Evolutionary conservation across 1,140 invertebrate genomes (phyloP).

Genomic region (Scaptomyza montana): DNA sequence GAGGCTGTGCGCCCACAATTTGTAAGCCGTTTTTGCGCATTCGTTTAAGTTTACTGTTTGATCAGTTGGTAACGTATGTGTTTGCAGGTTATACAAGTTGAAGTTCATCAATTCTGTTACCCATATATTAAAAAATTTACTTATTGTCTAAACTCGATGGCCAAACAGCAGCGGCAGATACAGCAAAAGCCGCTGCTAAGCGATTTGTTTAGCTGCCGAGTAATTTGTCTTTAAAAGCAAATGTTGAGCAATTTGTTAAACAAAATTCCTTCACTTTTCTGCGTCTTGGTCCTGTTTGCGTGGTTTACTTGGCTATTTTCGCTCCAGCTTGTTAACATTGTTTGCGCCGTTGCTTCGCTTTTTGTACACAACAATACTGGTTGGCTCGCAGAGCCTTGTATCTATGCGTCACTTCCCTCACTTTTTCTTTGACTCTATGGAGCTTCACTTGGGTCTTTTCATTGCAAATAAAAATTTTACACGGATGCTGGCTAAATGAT

Average conservation of each 20-base stretch:
- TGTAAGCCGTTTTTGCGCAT: background rate
- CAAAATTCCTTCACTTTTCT: conserved; percentile 74
- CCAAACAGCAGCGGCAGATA: conserved; percentile 13
- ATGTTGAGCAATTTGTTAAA: conserved; percentile 82
- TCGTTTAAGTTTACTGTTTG: conserved; percentile 24
- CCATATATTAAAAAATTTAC: conserved; percentile 27
- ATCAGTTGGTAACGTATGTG: background rate
- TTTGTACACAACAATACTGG: conserved; percentile 36
- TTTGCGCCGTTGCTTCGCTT: conserved; percentile 41
- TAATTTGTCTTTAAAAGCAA: conserved; percentile 82
- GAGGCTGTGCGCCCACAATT: background rate
- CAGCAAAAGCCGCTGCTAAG: conserved; percentile 45
- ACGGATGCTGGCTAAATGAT: conserved; percentile 58
- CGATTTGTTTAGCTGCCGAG: conserved; percentile 77
- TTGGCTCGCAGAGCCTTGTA: conserved; percentile 5
- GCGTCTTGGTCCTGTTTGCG: conserved; percentile 42
- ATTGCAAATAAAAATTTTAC: conserved; percentile 59
- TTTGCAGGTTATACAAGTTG: conserved; percentile 22
- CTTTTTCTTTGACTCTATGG: background rate
- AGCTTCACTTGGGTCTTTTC: background rate
- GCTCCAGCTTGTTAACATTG: conserved; percentile 51
- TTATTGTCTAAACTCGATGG: conserved; percentile 23
- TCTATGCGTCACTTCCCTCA: background rate
- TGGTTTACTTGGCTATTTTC: conserved; percentile 22
- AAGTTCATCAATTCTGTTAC: conserved; percentile 39